Base-by-base conservation (phyloP, 2,888 invertebrate species). In the Helleia helle region DNA sequence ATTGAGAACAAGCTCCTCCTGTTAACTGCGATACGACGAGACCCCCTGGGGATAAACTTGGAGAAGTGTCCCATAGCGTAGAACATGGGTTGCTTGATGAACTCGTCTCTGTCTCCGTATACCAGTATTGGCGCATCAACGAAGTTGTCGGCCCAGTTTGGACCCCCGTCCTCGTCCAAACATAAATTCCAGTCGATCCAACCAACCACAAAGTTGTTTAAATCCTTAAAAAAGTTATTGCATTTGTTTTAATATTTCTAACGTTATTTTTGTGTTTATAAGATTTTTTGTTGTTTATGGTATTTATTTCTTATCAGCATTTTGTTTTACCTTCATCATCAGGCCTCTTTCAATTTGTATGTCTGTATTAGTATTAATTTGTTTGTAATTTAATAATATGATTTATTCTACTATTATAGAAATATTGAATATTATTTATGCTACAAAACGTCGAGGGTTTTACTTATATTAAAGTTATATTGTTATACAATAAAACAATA, bases 131-230 rank as follows among this genome's bases (percentile, higher is more conserved):
- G 89, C 0, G 94, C 85, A 72, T 96, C 96, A 0, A 94, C 92
- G 55, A 76, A 87, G 68, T 95, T 94, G 1, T 80, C 58, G 0
- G 86, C 87, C 89, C 91, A 93, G 57, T 90, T 93, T 1, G 96
- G 96, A 0, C 95, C 95, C n/a, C 95, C 95, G 4, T 63, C 42
- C 55, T 84, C 63, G 64, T 94, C 86, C 25, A 96, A 72, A 3
- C 89, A 91, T 39, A 96, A 67, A 69, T 96, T 96, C 95, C 95
- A 96, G 66, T 96, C 95, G 0, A 93, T 77, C 95, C 95, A 96
- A 2, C 93, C 95, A 24, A 86, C 81, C 0, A 90, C 88, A 76
- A 89, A 90, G 62, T 92, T 87, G 49, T 90, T 88, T 9, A 94
- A 59, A 64, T 92, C 90, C 87, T 91, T 61, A 27, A 46, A 45